Evolutionary conservation across 1,140 invertebrate genomes (phyloP).

Genomic region (Drosophila mojavensis): DNA sequence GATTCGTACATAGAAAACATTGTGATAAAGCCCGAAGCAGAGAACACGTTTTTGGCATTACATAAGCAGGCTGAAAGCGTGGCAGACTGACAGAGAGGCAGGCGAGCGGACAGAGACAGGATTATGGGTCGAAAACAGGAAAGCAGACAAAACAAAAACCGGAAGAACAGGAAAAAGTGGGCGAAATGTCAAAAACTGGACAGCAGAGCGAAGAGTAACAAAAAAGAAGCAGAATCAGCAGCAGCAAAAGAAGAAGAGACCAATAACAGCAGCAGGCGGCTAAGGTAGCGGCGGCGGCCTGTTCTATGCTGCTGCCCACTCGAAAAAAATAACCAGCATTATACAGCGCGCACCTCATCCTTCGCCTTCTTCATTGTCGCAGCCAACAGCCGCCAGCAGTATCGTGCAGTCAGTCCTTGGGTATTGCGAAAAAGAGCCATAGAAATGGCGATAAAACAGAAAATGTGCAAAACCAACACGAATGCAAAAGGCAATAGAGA

Average conservation of each 20-base stretch:
- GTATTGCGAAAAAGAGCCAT: slow-evolving; percentile 25
- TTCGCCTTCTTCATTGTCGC: slow-evolving; percentile 1
- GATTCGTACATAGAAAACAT: slow-evolving; percentile 59
- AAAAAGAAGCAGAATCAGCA: slow-evolving; percentile 2
- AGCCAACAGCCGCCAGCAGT: neutral
- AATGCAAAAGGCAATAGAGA: slow-evolving; percentile 51
- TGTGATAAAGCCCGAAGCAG: slow-evolving; percentile 65
- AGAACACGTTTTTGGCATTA: slow-evolving; percentile 75
- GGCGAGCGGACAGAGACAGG: slow-evolving; percentile 50
- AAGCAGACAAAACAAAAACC: slow-evolving; percentile 80
- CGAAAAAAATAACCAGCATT: slow-evolving; percentile 25
- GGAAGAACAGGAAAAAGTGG: slow-evolving; percentile 82
- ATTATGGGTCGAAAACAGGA: slow-evolving; percentile 79
- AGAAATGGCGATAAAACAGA: slow-evolving; percentile 50
- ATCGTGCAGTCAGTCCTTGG: slow-evolving; percentile 21
- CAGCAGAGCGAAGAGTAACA: slow-evolving; percentile 40
- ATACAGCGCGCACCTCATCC: slow-evolving; percentile 11
- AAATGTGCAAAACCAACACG: slow-evolving; percentile 50
- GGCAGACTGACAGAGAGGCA: neutral
- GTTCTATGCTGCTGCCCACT: slow-evolving; percentile 56
- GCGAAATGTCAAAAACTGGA: slow-evolving; percentile 80
- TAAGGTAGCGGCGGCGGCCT: slow-evolving; percentile 25
- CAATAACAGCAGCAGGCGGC: slow-evolving; percentile 13
- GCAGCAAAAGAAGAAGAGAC: slow-evolving; percentile 6
- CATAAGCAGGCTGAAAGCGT: slow-evolving; percentile 52